phyloP scores from a whole-genome alignment of 2,797 vertebrate genomes.

The Hippoglossus hippoglossus region DNA sequence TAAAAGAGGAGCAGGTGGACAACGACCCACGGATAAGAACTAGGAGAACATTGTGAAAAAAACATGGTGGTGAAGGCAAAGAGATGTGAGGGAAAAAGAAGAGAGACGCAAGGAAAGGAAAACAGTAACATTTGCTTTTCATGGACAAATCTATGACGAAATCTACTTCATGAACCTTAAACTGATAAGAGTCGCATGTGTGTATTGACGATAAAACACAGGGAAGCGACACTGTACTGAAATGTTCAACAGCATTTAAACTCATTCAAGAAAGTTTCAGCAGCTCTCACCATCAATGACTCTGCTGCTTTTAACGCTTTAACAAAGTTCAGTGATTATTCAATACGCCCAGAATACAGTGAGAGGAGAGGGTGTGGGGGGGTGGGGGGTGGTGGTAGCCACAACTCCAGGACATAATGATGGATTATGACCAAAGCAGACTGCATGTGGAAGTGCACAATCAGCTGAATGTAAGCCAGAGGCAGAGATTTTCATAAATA shows the following conservation, averaged over 20 bases:
- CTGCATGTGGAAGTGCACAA: constrained; percentile 72
- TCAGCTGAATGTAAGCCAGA: constrained; percentile 79
- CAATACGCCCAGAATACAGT: constrained; percentile 26
- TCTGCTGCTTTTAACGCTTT: constrained; percentile 54
- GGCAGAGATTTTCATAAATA: constrained; percentile 82
- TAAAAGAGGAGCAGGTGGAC: no score
- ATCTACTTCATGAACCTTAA: no score
- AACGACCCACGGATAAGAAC: no score
- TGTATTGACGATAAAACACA: neutral
- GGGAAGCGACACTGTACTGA: no score
- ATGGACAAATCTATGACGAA: no score
- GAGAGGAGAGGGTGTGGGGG: neutral
- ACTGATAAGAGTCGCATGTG: no score
- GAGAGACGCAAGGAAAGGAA: no score
- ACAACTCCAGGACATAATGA: constrained; percentile 77
- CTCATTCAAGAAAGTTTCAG: constrained; percentile 22
- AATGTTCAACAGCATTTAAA: constrained; percentile 8
- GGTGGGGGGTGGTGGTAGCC: constrained; percentile 14
- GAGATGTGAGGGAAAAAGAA: no score
- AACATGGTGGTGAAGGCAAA: no score
- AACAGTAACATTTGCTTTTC: no score
- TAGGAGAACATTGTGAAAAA: no score
- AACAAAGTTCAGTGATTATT: constrained; percentile 63
- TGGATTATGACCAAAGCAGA: constrained; percentile 79
- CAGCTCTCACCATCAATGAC: constrained; percentile 17